Conservation (phyloP, 1,140 invertebrate genomes). For the Camponotus floridanus region DNA sequence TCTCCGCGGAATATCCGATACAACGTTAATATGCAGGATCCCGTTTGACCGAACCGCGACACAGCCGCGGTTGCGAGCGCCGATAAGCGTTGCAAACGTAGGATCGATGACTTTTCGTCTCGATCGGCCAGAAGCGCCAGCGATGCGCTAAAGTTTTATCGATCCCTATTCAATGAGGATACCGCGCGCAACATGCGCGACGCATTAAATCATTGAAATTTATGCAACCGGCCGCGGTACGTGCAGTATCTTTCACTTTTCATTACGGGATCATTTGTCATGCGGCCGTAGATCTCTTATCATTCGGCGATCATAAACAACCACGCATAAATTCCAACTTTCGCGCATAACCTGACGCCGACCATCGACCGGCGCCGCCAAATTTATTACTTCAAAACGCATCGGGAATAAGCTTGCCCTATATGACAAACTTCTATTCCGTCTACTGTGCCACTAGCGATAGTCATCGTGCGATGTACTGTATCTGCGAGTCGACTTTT, state of each 20-base stretch:
- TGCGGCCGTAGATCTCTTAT: conserved; percentile 86
- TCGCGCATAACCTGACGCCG: conserved; percentile 86
- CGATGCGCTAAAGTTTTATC: conserved; percentile 79
- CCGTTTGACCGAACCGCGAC: conserved; percentile 52
- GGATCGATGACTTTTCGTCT: conserved; percentile 75
- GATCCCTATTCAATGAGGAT: conserved; percentile 84
- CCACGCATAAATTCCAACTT: conserved; percentile 86
- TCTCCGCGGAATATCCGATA: conserved; percentile 60
- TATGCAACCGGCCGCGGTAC: conserved; percentile 81
- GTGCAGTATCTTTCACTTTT: conserved; percentile 87
- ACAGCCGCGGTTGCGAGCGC: conserved; percentile 18
- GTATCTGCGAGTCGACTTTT: conserved; percentile 21
- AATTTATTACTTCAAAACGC: conserved; percentile 86
- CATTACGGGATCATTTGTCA: conserved; percentile 87
- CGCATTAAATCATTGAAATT: conserved; percentile 87
- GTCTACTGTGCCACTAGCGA: conserved; percentile 66
- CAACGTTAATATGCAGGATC: conserved; percentile 58
- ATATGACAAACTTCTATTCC: conserved; percentile 80
- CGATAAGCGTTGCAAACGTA: conserved; percentile 51
- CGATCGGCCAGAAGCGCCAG: conserved; percentile 38
- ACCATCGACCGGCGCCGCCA: conserved; percentile 82
- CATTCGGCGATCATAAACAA: conserved; percentile 86
- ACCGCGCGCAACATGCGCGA: conserved; percentile 78
- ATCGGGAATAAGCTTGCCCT: conserved; percentile 80
- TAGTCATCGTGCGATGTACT: conserved; percentile 66